phyloP scores from a whole-genome alignment of 2,113 vertebrate species.

The Helogale parvula region DNA sequence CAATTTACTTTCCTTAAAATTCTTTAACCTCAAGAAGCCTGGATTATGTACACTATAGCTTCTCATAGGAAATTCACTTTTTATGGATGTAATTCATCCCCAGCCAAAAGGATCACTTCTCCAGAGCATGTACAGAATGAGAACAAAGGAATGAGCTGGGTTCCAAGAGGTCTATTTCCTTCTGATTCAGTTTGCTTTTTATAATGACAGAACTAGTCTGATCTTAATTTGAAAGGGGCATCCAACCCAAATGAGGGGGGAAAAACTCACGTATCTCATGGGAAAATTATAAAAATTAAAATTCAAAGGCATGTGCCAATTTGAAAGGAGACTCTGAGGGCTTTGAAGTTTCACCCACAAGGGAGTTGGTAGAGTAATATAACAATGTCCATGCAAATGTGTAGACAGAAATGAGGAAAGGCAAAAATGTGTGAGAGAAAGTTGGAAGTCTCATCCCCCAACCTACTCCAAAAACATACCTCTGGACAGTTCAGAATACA shows the following conservation, averaged over 20 bases:
- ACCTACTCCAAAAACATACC: neutral
- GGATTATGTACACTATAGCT: neutral
- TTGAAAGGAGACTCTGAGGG: constrained; percentile 34
- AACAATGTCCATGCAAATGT: neutral
- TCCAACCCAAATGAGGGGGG: neutral
- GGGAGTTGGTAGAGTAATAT: neutral
- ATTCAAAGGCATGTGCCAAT: constrained; percentile 63
- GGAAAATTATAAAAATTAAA: constrained; percentile 66
- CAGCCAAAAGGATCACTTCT: constrained; percentile 14
- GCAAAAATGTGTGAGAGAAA: constrained; percentile 1
- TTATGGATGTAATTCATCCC: neutral
- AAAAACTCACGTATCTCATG: constrained; percentile 63
- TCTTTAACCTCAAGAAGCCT: neutral
- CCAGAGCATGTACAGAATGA: neutral
- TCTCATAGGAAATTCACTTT: neutral
- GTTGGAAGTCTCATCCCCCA: neutral
- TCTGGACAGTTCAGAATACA: neutral
- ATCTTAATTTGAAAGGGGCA: constrained; percentile 65
- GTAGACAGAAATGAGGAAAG: neutral
- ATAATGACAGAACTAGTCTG: constrained; percentile 11
- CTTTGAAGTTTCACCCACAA: constrained; percentile 69
- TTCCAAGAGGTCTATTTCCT: neutral
- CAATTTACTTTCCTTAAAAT: neutral
- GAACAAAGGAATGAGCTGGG: neutral
- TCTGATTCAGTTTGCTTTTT: constrained; percentile 68